A percentile compares a stretch with the other conserved stretches of the same genome.
These are phyloP conservation scores for Hypanus sabinus DNA, from an alignment of 2,113 vertebrate species.

Conservation along the genomic window DNA sequence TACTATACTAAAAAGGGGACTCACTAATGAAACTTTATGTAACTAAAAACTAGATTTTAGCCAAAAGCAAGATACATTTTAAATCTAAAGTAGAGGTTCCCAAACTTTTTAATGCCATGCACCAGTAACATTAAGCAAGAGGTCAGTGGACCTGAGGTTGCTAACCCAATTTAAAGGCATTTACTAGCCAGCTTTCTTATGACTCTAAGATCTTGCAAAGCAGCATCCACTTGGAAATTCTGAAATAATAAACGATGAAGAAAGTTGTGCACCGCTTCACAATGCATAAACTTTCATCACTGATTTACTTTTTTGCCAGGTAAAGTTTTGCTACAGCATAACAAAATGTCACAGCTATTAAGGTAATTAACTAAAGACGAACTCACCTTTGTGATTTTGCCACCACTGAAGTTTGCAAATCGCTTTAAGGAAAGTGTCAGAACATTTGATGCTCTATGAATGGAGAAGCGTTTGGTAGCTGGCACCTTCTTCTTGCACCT, in stretches of 20 bases:
- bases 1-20: neutral
- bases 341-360: neutral
- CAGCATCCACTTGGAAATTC: neutral
- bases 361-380: neutral
- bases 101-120: too few species aligned
- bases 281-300: neutral
- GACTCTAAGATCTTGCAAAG: neutral
- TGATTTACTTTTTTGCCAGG: neutral
- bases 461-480: conserved; percentile 82
- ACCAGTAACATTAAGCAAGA: too few species aligned
- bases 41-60: neutral
- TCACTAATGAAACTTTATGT: neutral
- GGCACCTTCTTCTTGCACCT: conserved; percentile 93
- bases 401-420: conserved; percentile 80
- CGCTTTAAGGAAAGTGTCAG: conserved; percentile 86
- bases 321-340: neutral
- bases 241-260: neutral
- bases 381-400: conserved; percentile 87
- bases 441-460: conserved; percentile 80
- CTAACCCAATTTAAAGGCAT: too few species aligned
- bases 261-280: too few species aligned
- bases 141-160: too few species aligned
- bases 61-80: neutral
- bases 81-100: too few species aligned
- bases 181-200: neutral